These are phyloP conservation scores for Lasius fuliginosus DNA, from an alignment of 2,888 invertebrate genomes.

Conservation along the genomic window DNA sequence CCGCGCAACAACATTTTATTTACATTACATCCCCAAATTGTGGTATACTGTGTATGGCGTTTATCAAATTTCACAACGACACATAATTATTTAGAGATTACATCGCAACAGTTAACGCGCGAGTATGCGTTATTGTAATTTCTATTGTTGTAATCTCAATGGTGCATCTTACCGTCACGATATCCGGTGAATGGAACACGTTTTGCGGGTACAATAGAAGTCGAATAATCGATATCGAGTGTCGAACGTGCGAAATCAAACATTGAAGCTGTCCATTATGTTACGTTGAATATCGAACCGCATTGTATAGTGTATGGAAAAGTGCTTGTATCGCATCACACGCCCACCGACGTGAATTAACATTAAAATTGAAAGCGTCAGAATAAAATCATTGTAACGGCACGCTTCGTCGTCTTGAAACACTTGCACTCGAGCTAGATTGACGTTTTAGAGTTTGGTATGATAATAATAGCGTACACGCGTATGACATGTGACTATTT, in stretches of 20 bases:
- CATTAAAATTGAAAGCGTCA: constrained; percentile 55
- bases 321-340: constrained; percentile 50
- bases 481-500: background rate
- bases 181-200: constrained; percentile 38
- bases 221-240: constrained; percentile 54
- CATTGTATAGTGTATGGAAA: constrained; percentile 27
- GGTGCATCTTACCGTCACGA: constrained; percentile 46
- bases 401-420: constrained; percentile 39
- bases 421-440: constrained; percentile 31
- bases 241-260: constrained; percentile 54
- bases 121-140: constrained; percentile 43
- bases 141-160: constrained; percentile 50
- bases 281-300: constrained; percentile 47
- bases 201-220: constrained; percentile 42
- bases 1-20: constrained; percentile 15
- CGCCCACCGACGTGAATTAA: constrained; percentile 46
- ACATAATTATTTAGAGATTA: constrained; percentile 48
- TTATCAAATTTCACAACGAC: constrained; percentile 22
- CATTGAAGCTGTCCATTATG: constrained; percentile 51
- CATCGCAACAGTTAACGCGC: constrained; percentile 34
- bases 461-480: background rate
- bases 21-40: constrained; percentile 1
- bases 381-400: constrained; percentile 50
- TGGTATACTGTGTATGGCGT: background rate
- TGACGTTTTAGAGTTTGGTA: constrained; percentile 30